Evolutionary conservation across 1,140 invertebrate species (phyloP).

Genomic region (Goniozus legneri): DNA sequence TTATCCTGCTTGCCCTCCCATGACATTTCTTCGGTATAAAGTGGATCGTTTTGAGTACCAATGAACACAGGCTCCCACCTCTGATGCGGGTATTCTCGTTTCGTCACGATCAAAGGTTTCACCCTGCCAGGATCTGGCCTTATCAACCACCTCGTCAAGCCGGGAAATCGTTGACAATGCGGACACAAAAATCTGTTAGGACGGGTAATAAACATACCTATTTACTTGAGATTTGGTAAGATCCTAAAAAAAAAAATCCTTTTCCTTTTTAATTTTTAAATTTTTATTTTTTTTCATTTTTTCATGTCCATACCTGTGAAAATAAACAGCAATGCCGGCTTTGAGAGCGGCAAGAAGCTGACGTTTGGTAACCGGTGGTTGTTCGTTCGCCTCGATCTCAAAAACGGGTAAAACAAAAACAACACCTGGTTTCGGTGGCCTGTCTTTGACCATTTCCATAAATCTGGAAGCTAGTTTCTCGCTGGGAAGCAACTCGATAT

Average conservation of each 20-base stretch:
- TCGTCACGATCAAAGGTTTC: conserved; percentile 64
- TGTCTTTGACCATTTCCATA: conserved; percentile 56
- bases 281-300: too few relatives aligned
- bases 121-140: conserved; percentile 50
- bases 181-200: conserved; percentile 59
- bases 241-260: neutral
- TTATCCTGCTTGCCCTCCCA: conserved; percentile 84
- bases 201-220: conserved; percentile 54
- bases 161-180: conserved; percentile 77
- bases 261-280: too few relatives aligned
- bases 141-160: conserved; percentile 66
- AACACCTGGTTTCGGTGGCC: conserved; percentile 49
- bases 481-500: conserved; percentile 73
- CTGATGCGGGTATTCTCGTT: conserved; percentile 68
- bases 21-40: conserved; percentile 74
- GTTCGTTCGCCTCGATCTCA: conserved; percentile 65
- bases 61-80: conserved; percentile 83
- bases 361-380: conserved; percentile 60
- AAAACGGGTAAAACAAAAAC: conserved; percentile 72
- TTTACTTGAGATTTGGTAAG: conserved; percentile 7
- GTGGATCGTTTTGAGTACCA: conserved; percentile 72
- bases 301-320: conserved; percentile 57
- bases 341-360: conserved; percentile 45
- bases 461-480: conserved; percentile 62
- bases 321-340: conserved; percentile 56